phyloP scores from a whole-genome alignment of 2,888 invertebrate species.

The Pyrocoelia pectoralis region DNA sequence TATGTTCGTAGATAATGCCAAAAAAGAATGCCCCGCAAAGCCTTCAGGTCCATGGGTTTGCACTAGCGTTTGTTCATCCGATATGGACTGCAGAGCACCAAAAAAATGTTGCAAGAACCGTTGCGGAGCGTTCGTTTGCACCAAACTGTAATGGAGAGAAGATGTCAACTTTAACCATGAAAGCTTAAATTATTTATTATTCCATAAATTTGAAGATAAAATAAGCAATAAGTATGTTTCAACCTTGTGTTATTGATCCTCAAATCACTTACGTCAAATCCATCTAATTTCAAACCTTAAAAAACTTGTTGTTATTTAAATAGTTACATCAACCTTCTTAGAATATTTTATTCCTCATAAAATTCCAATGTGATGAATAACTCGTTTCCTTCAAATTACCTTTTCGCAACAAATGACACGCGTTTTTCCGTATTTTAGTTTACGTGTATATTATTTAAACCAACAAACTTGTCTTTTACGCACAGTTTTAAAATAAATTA shows the following conservation, averaged over 20 bases:
- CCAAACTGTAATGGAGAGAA: constrained; percentile 45
- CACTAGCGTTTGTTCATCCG: constrained; percentile 55
- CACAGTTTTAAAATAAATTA: too few relatives aligned
- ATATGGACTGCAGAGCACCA: constrained; percentile 54
- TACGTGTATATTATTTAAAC: too few relatives aligned
- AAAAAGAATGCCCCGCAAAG: constrained; percentile 50
- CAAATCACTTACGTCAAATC: too few relatives aligned
- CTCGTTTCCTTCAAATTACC: background rate
- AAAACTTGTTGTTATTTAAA: background rate
- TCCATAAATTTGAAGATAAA: background rate
- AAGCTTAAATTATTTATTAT: background rate
- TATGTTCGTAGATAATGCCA: background rate
- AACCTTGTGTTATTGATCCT: background rate
- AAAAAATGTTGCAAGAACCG: constrained; percentile 58
- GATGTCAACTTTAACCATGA: background rate
- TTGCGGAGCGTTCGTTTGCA: constrained; percentile 57
- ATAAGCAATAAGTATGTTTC: background rate
- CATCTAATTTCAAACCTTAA: too few relatives aligned
- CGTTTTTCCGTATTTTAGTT: too few relatives aligned
- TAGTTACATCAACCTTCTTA: background rate
- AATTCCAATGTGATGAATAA: constrained; percentile 1
- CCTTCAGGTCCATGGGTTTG: constrained; percentile 59
- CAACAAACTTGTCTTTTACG: too few relatives aligned
- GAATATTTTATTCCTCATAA: constrained; percentile 9
- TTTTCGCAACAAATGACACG: background rate